A percentile compares a stretch with the other conserved stretches of the same genome.
Evolutionary conservation across 2,113 vertebrate genomes (phyloP).

Genomic region (Daphoenositta chrysoptera): DNA sequence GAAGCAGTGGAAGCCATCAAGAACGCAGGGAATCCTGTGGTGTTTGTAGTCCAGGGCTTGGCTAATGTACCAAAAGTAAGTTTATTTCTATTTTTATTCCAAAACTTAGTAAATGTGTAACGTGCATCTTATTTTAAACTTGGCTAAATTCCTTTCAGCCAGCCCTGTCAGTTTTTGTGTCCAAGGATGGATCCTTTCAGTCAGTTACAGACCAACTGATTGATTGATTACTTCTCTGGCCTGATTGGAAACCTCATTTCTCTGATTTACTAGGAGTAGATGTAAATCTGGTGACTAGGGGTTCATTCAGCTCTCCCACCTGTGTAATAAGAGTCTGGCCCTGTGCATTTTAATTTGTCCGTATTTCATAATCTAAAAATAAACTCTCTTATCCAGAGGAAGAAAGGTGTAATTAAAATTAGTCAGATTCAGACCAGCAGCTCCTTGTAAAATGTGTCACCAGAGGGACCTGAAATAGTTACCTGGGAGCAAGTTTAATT

Average conservation of each 20-base stretch:
- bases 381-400: not conserved
- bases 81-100: not conserved
- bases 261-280: not conserved
- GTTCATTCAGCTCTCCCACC: not conserved
- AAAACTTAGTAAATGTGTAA: not conserved
- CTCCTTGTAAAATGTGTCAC: not conserved
- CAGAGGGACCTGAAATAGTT: not conserved
- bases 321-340: not conserved
- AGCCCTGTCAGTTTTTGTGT: not conserved
- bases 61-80: constrained; percentile 83
- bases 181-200: not conserved
- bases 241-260: not conserved
- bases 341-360: not conserved
- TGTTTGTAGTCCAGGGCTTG: constrained; percentile 91
- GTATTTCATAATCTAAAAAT: not conserved
- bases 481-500: not conserved
- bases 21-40: constrained; percentile 84
- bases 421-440: not conserved
- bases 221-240: not conserved
- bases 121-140: not conserved
- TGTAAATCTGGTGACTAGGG: not conserved
- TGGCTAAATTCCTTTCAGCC: not conserved
- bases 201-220: not conserved
- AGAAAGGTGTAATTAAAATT: not conserved
- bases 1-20: constrained; percentile 92